phyloP scores from a whole-genome alignment of 2,113 vertebrate species.

The Pelvicachromis taeniatus region DNA sequence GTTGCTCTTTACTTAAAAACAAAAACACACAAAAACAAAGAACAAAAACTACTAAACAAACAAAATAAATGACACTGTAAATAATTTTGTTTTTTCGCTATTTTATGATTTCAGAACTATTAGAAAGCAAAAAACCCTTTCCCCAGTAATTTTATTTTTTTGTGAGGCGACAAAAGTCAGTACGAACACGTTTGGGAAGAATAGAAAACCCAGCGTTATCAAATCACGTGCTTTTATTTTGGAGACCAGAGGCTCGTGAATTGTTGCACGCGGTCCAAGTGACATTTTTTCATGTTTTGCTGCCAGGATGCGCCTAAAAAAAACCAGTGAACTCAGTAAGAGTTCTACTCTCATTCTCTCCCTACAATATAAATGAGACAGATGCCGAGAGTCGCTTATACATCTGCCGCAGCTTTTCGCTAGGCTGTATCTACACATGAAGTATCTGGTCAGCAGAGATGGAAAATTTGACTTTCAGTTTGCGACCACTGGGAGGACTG shows the following conservation, averaged over 20 bases:
- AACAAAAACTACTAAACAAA: background rate
- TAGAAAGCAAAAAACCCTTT: accelerated
- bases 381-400: background rate
- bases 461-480: background rate
- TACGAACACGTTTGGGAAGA: background rate
- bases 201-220: background rate
- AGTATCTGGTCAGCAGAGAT: background rate
- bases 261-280: background rate
- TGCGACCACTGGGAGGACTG: background rate
- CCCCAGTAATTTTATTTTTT: background rate
- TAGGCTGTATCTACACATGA: background rate
- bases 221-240: constrained; percentile 25
- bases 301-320: constrained; percentile 4
- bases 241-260: background rate
- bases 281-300: background rate
- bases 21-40: background rate
- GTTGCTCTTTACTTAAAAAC: background rate
- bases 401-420: background rate
- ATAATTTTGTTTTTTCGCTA: background rate
- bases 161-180: background rate
- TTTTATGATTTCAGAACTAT: background rate
- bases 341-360: background rate
- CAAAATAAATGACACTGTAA: background rate
- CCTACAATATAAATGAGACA: background rate
- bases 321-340: background rate